These are phyloP conservation scores for Hipposideros armiger DNA, from an alignment of 2,113 vertebrate genomes.

Conservation along the genomic window DNA sequence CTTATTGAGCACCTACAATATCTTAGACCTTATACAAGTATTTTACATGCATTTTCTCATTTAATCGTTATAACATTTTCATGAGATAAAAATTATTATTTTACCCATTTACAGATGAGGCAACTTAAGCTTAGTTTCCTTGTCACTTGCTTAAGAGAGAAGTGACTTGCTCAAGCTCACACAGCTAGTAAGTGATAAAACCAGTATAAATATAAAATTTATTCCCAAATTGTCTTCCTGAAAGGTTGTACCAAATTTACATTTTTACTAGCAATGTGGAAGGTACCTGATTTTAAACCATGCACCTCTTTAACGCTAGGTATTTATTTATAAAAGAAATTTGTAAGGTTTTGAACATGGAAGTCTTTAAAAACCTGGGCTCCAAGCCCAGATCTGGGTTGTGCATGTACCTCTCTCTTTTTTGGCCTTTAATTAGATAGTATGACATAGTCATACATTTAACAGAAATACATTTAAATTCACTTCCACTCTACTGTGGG, in stretches of 20 bases:
- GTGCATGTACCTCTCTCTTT: not conserved
- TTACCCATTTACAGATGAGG: slow-evolving; percentile 1
- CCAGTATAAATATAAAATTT: not conserved
- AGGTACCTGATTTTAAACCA: not conserved
- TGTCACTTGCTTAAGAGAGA: not conserved
- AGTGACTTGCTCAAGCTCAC: not conserved
- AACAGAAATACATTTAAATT: slow-evolving; percentile 29
- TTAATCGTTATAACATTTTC: slow-evolving; percentile 15
- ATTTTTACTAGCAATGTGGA: not conserved
- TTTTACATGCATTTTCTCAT: not conserved
- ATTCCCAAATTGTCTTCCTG: slow-evolving; percentile 29
- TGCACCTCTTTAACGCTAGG: not conserved
- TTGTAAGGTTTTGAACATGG: slow-evolving; percentile 20
- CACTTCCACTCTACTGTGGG: not conserved
- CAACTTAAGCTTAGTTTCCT: slow-evolving; percentile 37
- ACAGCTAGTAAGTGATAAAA: not conserved
- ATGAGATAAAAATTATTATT: slow-evolving; percentile 16
- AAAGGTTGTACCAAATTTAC: not conserved
- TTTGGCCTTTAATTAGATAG: slow-evolving; percentile 12
- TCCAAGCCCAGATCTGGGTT: not conserved
- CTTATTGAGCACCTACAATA: not conserved
- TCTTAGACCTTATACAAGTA: not conserved
- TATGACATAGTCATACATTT: not conserved
- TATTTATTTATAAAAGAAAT: not conserved
- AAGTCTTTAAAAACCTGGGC: slow-evolving; percentile 14